These are phyloP conservation scores for Meandrusa payeni DNA, from an alignment of 2,888 invertebrate genomes.

Conservation along the genomic window DNA sequence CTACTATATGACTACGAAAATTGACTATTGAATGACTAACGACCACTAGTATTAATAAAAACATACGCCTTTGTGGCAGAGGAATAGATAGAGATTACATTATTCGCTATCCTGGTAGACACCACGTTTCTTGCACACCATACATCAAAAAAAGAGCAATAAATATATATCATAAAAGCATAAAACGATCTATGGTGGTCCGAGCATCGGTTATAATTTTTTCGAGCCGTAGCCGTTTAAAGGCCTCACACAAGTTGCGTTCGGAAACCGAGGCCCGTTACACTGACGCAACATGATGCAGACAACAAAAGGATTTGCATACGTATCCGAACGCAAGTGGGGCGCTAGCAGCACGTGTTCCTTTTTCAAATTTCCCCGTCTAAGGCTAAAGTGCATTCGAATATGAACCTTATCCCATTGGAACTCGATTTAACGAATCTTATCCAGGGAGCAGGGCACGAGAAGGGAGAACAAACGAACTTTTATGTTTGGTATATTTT, in stretches of 20 bases:
- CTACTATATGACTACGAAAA: too few species aligned
- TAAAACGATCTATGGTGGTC: too few species aligned
- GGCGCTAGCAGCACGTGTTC: conserved; percentile 42
- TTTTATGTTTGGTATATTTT: conserved; percentile 26
- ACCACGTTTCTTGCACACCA: too few species aligned
- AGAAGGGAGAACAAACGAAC: conserved; percentile 27
- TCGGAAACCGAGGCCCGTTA: conserved; percentile 55
- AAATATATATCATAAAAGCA: too few species aligned
- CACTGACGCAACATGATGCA: conserved; percentile 44
- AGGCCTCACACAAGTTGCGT: conserved; percentile 37
- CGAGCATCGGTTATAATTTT: too few species aligned
- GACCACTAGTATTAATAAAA: too few species aligned
- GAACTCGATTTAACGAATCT: conserved; percentile 3
- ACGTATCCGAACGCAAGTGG: conserved; percentile 59
- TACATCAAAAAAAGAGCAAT: too few species aligned
- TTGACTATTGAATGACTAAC: too few species aligned
- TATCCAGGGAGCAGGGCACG: not conserved
- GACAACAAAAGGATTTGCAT: conserved; percentile 77
- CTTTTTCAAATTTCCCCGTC: conserved; percentile 27
- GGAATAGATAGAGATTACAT: too few species aligned
- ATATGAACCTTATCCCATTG: conserved; percentile 7
- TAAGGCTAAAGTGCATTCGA: conserved; percentile 22
- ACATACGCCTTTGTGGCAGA: too few species aligned
- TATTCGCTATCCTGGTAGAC: too few species aligned
- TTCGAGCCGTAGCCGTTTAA: conserved; percentile 18